phyloP scores from a whole-genome alignment of 1,140 invertebrate genomes.

The Drosophila dunni region DNA sequence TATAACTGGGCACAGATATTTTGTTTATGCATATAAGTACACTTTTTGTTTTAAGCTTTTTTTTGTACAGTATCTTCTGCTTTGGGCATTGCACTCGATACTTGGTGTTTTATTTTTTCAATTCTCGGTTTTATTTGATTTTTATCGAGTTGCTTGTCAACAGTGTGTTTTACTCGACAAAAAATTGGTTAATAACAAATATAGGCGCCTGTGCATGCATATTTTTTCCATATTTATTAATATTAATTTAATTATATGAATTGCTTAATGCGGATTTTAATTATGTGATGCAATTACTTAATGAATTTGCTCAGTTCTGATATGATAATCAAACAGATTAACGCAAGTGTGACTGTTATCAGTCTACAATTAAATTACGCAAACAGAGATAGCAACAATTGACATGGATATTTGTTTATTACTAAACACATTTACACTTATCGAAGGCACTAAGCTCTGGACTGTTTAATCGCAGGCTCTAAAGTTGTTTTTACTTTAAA shows the following conservation, averaged over 20 bases:
- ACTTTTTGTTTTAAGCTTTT: not conserved
- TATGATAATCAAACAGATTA: conserved; percentile 24
- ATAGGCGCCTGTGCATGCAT: conserved; percentile 16
- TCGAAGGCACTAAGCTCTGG: conserved; percentile 1
- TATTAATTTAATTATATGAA: not conserved
- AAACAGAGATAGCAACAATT: conserved; percentile 22
- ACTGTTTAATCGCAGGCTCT: conserved; percentile 29
- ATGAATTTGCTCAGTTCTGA: conserved; percentile 9
- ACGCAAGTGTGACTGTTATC: conserved; percentile 20
- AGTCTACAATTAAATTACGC: not conserved
- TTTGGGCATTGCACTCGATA: conserved; percentile 15
- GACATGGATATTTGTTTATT: conserved; percentile 23
- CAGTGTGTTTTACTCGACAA: conserved; percentile 3
- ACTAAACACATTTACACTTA: conserved; percentile 20
- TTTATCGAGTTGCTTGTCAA: conserved; percentile 16
- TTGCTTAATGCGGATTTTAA: conserved; percentile 8
- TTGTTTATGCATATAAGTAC: conserved; percentile 3
- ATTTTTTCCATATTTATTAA: conserved; percentile 14
- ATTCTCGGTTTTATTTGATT: not conserved
- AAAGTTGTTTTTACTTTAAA: conserved; percentile 39
- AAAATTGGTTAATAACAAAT: conserved; percentile 16
- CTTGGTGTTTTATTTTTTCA: not conserved
- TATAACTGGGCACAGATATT: conserved; percentile 8
- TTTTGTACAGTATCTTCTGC: conserved; percentile 8
- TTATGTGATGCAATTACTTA: not conserved